These are phyloP conservation scores for Austrofundulus limnaeus DNA, from an alignment of 2,113 vertebrate genomes.

Conservation along the genomic window DNA sequence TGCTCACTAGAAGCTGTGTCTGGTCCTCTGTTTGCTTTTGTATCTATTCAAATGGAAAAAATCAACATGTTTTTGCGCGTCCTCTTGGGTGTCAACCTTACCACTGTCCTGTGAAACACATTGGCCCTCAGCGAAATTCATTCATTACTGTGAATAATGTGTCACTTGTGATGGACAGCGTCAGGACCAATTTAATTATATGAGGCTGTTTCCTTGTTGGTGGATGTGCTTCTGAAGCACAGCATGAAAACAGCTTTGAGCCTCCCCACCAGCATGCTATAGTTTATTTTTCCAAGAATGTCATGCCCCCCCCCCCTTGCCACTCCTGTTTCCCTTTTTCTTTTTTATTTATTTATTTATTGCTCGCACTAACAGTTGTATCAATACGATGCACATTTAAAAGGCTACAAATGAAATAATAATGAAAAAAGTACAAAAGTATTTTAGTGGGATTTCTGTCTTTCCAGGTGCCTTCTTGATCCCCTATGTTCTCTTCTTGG, in stretches of 20 bases:
- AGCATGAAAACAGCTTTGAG: conserved; percentile 49
- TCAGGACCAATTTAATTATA: conserved; percentile 52
- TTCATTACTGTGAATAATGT: conserved; percentile 57
- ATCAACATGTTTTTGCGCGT: conserved; percentile 34
- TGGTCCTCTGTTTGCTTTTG: conserved; percentile 21
- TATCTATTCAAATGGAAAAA: conserved; percentile 26
- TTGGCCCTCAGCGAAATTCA: conserved; percentile 45
- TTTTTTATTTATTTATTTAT: conserved; percentile 3
- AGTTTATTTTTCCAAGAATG: conserved; percentile 24
- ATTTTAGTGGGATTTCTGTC: conserved; percentile 14
- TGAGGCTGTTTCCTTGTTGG: conserved; percentile 45
- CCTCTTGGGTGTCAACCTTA: conserved; percentile 28
- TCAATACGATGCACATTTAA: background rate
- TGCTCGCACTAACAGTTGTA: background rate
- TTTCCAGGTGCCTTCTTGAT: conserved; percentile 94
- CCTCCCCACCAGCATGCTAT: conserved; percentile 27
- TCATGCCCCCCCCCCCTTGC: conserved; percentile 4
- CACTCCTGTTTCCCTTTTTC: background rate
- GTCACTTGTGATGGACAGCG: conserved; percentile 49
- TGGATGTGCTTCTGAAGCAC: conserved; percentile 30
- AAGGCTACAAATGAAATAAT: background rate
- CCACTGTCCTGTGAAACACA: conserved; percentile 40
- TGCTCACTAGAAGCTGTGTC: conserved; percentile 40
- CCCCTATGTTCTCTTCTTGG: conserved; percentile 93
- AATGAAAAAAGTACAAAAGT: too few relatives aligned